Evolutionary conservation across 2,113 vertebrate species (phyloP).

Genomic region (Dromiciops gliroides): DNA sequence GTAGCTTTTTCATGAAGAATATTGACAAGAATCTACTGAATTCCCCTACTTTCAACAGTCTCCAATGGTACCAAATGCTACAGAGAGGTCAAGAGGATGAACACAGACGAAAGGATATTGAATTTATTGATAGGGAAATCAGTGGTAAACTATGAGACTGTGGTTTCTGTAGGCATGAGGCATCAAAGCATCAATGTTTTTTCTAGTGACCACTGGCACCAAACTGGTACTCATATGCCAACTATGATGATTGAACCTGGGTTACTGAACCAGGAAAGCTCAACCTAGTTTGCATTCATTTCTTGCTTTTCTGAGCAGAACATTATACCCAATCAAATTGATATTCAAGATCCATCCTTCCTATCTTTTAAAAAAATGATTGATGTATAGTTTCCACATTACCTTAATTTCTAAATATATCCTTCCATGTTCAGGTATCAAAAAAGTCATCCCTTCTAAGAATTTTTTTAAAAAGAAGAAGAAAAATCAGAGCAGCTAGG

Average conservation of each 20-base stretch:
- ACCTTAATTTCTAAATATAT: neutral
- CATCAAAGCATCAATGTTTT: neutral
- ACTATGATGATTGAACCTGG: neutral
- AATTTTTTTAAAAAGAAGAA: too few species aligned
- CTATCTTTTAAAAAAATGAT: neutral
- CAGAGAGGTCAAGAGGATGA: neutral
- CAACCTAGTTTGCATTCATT: neutral
- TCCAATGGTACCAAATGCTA: neutral
- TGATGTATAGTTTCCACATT: neutral
- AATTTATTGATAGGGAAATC: neutral
- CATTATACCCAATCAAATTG: neutral
- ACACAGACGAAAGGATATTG: neutral
- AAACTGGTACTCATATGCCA: neutral
- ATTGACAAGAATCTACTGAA: neutral
- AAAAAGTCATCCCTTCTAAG: neutral
- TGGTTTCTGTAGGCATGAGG: neutral
- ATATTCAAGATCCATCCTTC: neutral
- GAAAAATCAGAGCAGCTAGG: too few species aligned
- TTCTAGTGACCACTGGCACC: neutral
- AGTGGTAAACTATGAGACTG: neutral
- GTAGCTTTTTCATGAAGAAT: neutral
- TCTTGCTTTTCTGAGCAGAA: neutral
- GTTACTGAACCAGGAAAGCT: neutral
- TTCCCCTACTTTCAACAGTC: neutral
- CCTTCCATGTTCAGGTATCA: neutral